Conservation (phyloP, 2,113 vertebrate species). For the Australoheros scitulus region DNA sequence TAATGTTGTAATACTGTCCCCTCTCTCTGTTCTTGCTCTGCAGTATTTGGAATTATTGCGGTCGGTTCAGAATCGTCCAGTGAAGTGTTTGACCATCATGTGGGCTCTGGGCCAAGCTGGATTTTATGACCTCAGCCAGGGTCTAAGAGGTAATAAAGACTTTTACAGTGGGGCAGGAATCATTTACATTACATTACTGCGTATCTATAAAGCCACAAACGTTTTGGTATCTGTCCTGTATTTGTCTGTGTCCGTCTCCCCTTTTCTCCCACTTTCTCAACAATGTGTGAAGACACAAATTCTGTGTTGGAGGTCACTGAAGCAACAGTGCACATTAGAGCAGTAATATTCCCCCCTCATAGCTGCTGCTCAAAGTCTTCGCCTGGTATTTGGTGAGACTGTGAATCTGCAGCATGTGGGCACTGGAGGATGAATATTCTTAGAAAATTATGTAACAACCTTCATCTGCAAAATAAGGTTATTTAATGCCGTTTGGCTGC, state of each 20-base stretch:
- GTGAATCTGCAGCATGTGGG: neutral
- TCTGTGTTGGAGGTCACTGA: conserved; percentile 28
- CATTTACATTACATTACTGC: neutral
- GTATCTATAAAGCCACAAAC: neutral
- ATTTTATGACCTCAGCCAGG: conserved; percentile 88
- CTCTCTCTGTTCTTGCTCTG: neutral
- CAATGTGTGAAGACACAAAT: neutral
- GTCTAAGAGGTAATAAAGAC: conserved; percentile 83
- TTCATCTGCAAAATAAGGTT: neutral
- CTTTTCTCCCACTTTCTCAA: conserved; percentile 57
- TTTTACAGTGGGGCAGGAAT: neutral
- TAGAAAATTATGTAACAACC: conserved; percentile 14
- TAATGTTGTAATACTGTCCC: neutral
- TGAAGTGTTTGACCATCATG: conserved; percentile 92
- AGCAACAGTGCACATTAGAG: conserved; percentile 28
- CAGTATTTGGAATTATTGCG: conserved; percentile 93
- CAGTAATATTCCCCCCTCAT: neutral
- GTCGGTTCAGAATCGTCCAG: conserved; percentile 88
- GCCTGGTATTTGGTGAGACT: neutral
- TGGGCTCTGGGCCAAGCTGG: conserved; percentile 95
- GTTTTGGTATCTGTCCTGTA: neutral
- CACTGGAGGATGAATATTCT: conserved; percentile 6
- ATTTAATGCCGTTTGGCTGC: neutral
- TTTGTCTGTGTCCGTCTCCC: neutral
- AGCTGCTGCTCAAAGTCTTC: neutral